These are phyloP conservation scores for Forbesichthys agassizii DNA, from an alignment of 2,113 vertebrate genomes.

Conservation along the genomic window DNA sequence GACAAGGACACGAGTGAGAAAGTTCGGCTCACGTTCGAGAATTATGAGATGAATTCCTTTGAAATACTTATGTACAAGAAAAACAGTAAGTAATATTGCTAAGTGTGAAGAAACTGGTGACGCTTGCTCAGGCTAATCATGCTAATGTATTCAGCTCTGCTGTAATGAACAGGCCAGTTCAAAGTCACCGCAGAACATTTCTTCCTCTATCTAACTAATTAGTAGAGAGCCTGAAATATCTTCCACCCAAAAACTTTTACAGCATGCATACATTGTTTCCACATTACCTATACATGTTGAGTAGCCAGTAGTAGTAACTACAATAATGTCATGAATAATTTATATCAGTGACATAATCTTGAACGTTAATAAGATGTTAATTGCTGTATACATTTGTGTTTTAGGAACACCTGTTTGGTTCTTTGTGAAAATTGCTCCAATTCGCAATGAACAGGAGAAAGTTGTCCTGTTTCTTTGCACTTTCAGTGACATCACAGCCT, in stretches of 20 bases:
- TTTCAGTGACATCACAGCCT: slow-evolving; percentile 98
- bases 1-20: slow-evolving; percentile 97
- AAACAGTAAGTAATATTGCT: slow-evolving; percentile 86
- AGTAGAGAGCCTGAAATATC: slow-evolving; percentile 34
- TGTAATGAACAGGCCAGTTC: slow-evolving; percentile 46
- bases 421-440: slow-evolving; percentile 98
- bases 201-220: slow-evolving; percentile 58
- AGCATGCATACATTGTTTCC: slow-evolving; percentile 28
- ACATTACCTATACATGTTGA: not conserved
- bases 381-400: slow-evolving; percentile 50
- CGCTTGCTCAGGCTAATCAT: slow-evolving; percentile 49
- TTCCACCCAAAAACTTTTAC: slow-evolving; percentile 22
- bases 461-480: slow-evolving; percentile 98
- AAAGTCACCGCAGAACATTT: slow-evolving; percentile 56
- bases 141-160: slow-evolving; percentile 61
- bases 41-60: slow-evolving; percentile 99
- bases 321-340: no score
- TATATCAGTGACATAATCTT: no score
- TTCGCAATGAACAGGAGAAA: slow-evolving; percentile 98
- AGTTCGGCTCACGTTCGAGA: slow-evolving; percentile 97
- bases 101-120: not conserved
- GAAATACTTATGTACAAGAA: slow-evolving; percentile 99
- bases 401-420: slow-evolving; percentile 98
- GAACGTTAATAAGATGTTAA: not conserved
- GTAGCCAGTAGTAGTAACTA: no score